These are phyloP conservation scores for Scaptomyza graminum DNA, from an alignment of 1,140 invertebrate genomes.

Conservation along the genomic window DNA sequence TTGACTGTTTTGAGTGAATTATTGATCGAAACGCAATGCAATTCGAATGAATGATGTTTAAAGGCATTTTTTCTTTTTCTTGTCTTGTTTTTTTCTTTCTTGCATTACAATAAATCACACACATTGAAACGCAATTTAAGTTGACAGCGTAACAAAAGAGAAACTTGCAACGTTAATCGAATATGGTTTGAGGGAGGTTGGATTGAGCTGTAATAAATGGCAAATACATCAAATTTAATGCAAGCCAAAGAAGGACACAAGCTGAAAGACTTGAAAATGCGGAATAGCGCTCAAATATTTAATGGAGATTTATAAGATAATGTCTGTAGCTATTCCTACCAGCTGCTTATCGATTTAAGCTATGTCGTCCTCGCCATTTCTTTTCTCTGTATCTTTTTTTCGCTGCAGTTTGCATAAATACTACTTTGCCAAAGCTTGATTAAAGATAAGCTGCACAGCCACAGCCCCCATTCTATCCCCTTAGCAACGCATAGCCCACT, in stretches of 20 bases:
- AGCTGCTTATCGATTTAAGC: neutral
- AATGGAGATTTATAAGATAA: neutral
- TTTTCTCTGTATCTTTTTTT: constrained; percentile 9
- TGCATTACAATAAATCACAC: constrained; percentile 61
- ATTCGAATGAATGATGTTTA: constrained; percentile 25
- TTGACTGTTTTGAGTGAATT: constrained; percentile 40
- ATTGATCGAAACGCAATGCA: constrained; percentile 39
- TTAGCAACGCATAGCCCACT: neutral
- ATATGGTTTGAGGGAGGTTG: neutral
- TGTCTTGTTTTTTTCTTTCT: constrained; percentile 6
- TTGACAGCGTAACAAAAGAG: constrained; percentile 6
- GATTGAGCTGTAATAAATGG: constrained; percentile 47
- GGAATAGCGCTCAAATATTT: constrained; percentile 27
- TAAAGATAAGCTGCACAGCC: constrained; percentile 23
- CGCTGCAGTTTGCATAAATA: constrained; percentile 31
- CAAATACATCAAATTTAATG: constrained; percentile 65
- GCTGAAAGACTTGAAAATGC: constrained; percentile 1
- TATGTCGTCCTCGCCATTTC: neutral
- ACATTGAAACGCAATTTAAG: constrained; percentile 45
- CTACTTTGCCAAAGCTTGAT: constrained; percentile 13
- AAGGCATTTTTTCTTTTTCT: constrained; percentile 5
- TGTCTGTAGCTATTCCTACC: neutral
- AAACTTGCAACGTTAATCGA: neutral
- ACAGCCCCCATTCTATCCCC: neutral
- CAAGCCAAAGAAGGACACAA: constrained; percentile 33